phyloP scores from a whole-genome alignment of 37 sponge, comb jelly and placozoan species.

The Axinella damicornis region DNA sequence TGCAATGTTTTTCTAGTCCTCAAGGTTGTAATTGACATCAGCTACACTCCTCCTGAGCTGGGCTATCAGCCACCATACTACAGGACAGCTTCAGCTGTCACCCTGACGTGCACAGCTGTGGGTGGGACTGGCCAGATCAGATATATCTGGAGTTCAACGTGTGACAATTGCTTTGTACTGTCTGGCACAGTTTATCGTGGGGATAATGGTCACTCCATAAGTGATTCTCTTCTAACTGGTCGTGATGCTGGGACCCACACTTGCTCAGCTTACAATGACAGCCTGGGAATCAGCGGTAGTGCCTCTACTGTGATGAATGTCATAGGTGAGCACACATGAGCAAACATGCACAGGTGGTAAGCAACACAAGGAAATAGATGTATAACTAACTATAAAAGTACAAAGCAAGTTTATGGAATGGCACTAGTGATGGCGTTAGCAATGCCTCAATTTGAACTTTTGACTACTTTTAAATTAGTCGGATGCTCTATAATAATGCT shows the following conservation, averaged over 20 bases:
- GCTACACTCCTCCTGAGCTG: constrained; percentile 18
- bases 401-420: no score
- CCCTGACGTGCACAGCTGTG: constrained; percentile 2
- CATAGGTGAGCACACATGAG: not conserved
- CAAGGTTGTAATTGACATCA: not conserved
- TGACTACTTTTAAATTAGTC: no score
- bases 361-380: no score
- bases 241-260: constrained; percentile 22
- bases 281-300: constrained; percentile 1
- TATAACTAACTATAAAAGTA: no score
- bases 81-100: constrained; percentile 4
- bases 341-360: no score
- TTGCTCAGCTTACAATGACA: constrained; percentile 2
- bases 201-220: not conserved
- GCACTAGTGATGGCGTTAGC: no score
- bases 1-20: not conserved
- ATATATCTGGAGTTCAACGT: constrained; percentile 17
- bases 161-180: not conserved
- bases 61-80: constrained; percentile 18
- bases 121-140: constrained; percentile 1
- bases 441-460: no score
- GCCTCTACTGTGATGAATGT: constrained; percentile 7
- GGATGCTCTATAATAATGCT: no score
- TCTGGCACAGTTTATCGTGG: not conserved
- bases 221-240: not conserved